These are phyloP conservation scores for Oryzias sinensis DNA, from an alignment of 2,797 vertebrate genomes.

Conservation along the genomic window DNA sequence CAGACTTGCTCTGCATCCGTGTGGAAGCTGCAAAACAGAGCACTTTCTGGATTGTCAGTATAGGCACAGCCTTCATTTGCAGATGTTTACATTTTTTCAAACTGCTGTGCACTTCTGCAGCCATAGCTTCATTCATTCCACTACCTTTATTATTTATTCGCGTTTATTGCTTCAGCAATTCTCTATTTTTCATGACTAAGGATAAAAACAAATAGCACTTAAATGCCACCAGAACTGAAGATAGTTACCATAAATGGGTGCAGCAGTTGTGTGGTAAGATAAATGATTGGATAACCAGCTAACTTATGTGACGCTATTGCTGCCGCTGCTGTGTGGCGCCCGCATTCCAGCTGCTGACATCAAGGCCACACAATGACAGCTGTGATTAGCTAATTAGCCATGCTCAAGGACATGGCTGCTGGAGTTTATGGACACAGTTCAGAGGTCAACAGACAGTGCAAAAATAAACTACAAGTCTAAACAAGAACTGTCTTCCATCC, in stretches of 20 bases:
- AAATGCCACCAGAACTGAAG: slow-evolving; percentile 59
- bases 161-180: slow-evolving; percentile 47
- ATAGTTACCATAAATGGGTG: too few species aligned
- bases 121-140: slow-evolving; percentile 34
- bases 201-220: slow-evolving; percentile 44
- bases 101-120: slow-evolving; percentile 28
- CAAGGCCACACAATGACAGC: slow-evolving; percentile 27
- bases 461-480: slow-evolving; percentile 2
- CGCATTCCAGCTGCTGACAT: too few species aligned
- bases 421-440: too few species aligned
- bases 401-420: too few species aligned
- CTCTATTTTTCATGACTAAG: slow-evolving; percentile 70
- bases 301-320: slow-evolving; percentile 52
- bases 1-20: slow-evolving; percentile 13
- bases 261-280: slow-evolving; percentile 61
- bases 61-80: slow-evolving; percentile 49
- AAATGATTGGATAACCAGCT: slow-evolving; percentile 63
- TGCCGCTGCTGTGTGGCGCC: slow-evolving; percentile 18
- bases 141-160: slow-evolving; percentile 54
- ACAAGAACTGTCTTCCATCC: slow-evolving; percentile 4
- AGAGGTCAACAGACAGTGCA: slow-evolving; percentile 11
- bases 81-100: slow-evolving; percentile 13
- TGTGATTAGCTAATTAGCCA: slow-evolving; percentile 55
- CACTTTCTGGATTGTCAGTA: slow-evolving; percentile 40
- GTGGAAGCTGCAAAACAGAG: slow-evolving; percentile 3